phyloP scores from a whole-genome alignment of 2,113 vertebrate genomes.

The Acrocephalus arundinaceus region DNA sequence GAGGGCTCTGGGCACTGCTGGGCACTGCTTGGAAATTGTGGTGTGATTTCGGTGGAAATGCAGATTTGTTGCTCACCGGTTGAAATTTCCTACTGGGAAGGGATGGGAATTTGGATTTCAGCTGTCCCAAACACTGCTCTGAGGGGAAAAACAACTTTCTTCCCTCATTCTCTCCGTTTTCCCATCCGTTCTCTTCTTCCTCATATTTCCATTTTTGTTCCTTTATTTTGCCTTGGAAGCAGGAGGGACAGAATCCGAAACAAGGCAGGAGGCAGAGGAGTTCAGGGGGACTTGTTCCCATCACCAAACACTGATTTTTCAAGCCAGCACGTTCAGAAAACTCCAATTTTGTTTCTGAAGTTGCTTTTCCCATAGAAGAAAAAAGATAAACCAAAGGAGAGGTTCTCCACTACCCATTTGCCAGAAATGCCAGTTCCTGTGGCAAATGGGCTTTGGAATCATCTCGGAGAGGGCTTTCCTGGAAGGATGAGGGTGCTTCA shows the following conservation, averaged over 20 bases:
- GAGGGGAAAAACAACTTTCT: neutral
- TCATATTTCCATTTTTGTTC: neutral
- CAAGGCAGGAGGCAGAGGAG: neutral
- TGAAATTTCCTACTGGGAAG: neutral
- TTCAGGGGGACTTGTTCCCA: neutral
- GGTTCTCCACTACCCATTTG: rapidly evolving
- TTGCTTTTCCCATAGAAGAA: neutral
- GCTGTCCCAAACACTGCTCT: neutral
- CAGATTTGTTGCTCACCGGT: neutral
- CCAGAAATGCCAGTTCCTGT: neutral
- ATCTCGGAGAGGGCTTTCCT: too few relatives aligned
- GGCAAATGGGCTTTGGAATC: too few relatives aligned
- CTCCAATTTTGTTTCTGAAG: neutral
- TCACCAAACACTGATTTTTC: neutral
- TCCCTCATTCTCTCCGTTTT: neutral
- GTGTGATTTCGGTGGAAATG: rapidly evolving
- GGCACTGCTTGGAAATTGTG: neutral
- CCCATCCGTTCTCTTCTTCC: neutral
- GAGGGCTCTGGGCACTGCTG: rapidly evolving
- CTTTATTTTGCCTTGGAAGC: neutral
- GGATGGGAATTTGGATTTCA: neutral
- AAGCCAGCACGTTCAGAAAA: neutral
- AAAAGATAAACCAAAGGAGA: neutral
- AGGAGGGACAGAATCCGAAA: neutral
- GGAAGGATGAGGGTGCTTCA: too few relatives aligned